These are phyloP conservation scores for Cerastoderma edule DNA, from an alignment of 2,888 invertebrate genomes.

Conservation along the genomic window DNA sequence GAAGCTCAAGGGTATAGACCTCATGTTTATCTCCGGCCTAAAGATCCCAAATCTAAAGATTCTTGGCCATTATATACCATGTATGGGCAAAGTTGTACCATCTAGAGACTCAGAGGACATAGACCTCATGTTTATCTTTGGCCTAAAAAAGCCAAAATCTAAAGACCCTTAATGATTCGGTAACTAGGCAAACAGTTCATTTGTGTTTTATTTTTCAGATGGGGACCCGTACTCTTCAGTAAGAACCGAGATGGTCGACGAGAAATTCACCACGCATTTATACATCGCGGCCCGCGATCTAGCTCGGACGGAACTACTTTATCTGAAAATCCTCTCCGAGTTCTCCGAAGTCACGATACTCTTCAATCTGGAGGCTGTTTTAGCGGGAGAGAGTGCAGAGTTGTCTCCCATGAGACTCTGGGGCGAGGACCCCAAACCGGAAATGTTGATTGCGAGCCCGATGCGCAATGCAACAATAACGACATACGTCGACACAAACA, in stretches of 20 bases:
- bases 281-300: slow-evolving; percentile 46
- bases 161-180: too few species aligned
- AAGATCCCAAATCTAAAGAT: too few species aligned
- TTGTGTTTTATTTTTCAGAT: slow-evolving; percentile 27
- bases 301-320: slow-evolving; percentile 45
- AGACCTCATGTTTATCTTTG: too few species aligned
- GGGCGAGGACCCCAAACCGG: slow-evolving; percentile 48
- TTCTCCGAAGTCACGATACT: slow-evolving; percentile 56
- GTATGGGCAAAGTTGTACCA: too few species aligned
- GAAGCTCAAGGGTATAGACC: too few species aligned
- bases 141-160: too few species aligned
- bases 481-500: slow-evolving; percentile 48
- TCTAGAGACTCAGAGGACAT: too few species aligned
- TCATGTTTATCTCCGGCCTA: too few species aligned
- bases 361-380: slow-evolving; percentile 44
- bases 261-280: slow-evolving; percentile 46
- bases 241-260: slow-evolving; percentile 35
- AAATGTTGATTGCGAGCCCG: slow-evolving; percentile 46
- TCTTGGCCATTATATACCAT: too few species aligned
- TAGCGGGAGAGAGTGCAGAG: slow-evolving; percentile 35
- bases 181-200: too few species aligned
- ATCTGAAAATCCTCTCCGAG: slow-evolving; percentile 57
- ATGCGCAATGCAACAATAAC: slow-evolving; percentile 33
- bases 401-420: slow-evolving; percentile 48
- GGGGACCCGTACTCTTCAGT: slow-evolving; percentile 49